Conservation (phyloP, 1,140 invertebrate species). For the Spodoptera litura region DNA sequence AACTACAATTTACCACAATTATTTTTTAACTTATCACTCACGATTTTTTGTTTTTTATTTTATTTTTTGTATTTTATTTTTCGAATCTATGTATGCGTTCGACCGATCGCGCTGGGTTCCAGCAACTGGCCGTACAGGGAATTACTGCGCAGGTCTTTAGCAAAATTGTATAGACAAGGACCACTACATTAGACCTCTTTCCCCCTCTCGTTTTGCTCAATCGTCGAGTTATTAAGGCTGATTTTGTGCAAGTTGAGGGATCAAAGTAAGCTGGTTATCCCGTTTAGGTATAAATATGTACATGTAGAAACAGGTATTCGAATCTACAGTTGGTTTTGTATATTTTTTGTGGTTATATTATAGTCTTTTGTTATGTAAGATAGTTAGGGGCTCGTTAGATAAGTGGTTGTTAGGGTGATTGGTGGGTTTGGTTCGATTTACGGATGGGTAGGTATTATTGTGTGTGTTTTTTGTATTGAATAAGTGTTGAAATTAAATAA, state of each 20-base stretch:
- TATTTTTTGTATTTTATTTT: neutral
- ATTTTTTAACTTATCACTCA: constrained; percentile 2
- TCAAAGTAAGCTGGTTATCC: constrained; percentile 18
- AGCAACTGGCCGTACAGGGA: constrained; percentile 9
- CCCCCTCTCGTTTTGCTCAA: neutral
- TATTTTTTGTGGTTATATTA: constrained; percentile 40
- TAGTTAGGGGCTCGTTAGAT: neutral
- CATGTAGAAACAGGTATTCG: constrained; percentile 19
- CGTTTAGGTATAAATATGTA: neutral
- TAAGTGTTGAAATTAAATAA: too few relatives aligned
- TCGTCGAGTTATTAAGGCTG: neutral
- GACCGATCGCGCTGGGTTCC: neutral
- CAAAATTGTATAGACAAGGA: constrained; percentile 30
- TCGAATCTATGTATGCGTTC: neutral
- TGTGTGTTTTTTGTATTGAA: too few relatives aligned
- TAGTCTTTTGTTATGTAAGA: constrained; percentile 27
- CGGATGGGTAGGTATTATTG: too few relatives aligned
- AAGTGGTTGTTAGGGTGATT: neutral
- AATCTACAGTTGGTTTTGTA: constrained; percentile 77
- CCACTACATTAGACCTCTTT: constrained; percentile 22
- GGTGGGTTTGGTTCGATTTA: neutral
- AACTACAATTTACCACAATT: neutral
- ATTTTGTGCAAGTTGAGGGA: neutral
- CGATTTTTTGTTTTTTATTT: constrained; percentile 17
- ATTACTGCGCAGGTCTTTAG: constrained; percentile 18